Base-by-base conservation (phyloP, 2,113 vertebrate species). In the Syrmaticus mikado region DNA sequence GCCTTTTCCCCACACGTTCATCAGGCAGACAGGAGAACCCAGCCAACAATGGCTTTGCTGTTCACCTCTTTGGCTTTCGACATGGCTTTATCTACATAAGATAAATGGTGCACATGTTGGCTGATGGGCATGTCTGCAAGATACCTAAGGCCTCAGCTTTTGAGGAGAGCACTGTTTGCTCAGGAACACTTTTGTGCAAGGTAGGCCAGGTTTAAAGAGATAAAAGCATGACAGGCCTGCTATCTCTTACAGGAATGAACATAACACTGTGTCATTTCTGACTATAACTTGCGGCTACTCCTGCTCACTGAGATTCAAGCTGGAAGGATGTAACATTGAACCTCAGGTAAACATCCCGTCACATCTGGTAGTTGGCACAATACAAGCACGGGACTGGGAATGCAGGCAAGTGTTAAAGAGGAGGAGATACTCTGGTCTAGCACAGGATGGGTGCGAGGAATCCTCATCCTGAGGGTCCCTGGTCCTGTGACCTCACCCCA, bases 401-500 rank as follows among this genome's bases (percentile, higher is more conserved):
- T 6, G 15, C 38, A 28, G 0, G 1, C 10, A 32, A 25, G 38
- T 58, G 24, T n/a, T 52, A 10, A 19, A 46, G 43, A 46, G 13
- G 48, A 65, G 45, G 46, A 43, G 40, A 2, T 10, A 10, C 43
- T 36, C 52, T 80, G 80, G n/a, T n/a, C 16, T 28, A 38, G 36
- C 36, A 27, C 8, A 4, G 24, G 3, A 0, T 45, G 30, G 57
- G 0, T 28, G 16, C 14, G 58, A 64, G 53, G 25, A 80, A 80
- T 4, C 22, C 9, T 21, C 8, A 6, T 8, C 28, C 30, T 11
- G 8, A 11, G 6, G 20, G 4, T 52, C 30, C n/a, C 22, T 82
- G 41, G 15, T 24, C 12, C 41, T 9, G 52, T 0, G 0, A 11
- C 20, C 22, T 5, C 62, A 18, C 16, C 0, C 0, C 24, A 53